Conservation (phyloP, 2,888 invertebrate genomes). For the Agonopterix alstromeriana region DNA sequence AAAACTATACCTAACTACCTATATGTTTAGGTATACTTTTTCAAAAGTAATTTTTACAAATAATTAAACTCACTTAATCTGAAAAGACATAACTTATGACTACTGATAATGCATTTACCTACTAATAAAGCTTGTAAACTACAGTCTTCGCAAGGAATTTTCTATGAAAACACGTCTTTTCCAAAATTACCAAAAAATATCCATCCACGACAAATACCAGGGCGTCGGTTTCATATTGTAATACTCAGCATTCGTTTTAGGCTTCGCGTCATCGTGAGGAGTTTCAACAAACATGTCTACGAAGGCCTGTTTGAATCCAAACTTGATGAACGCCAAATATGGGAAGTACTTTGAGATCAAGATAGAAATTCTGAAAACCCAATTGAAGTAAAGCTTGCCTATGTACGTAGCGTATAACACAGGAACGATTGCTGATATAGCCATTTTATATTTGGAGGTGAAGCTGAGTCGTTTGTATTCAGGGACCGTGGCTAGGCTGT, state of each 20-base stretch:
- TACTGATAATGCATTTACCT: too few relatives aligned
- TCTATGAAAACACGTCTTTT: too few relatives aligned
- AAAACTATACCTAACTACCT: too few relatives aligned
- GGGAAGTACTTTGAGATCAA: constrained; percentile 75
- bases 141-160: too few relatives aligned
- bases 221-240: constrained; percentile 21
- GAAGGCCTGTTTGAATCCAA: constrained; percentile 77
- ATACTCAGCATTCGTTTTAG: constrained; percentile 45
- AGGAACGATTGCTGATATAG: constrained; percentile 21
- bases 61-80: too few relatives aligned
- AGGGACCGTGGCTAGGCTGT: constrained; percentile 51
- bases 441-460: constrained; percentile 40
- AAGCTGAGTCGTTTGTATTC: constrained; percentile 53
- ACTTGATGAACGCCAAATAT: constrained; percentile 80
- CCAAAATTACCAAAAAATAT: constrained; percentile 33
- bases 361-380: too few relatives aligned
- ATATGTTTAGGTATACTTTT: too few relatives aligned
- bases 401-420: constrained; percentile 57
- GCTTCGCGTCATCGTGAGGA: constrained; percentile 40
- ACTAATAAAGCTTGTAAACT: too few relatives aligned
- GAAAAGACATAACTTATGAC: too few relatives aligned
- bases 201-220: constrained; percentile 36
- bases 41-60: too few relatives aligned
- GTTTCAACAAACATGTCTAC: constrained; percentile 75
- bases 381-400: constrained; percentile 79